These are phyloP conservation scores for Chymomyza costata DNA, from an alignment of 1,140 invertebrate species.

Conservation along the genomic window DNA sequence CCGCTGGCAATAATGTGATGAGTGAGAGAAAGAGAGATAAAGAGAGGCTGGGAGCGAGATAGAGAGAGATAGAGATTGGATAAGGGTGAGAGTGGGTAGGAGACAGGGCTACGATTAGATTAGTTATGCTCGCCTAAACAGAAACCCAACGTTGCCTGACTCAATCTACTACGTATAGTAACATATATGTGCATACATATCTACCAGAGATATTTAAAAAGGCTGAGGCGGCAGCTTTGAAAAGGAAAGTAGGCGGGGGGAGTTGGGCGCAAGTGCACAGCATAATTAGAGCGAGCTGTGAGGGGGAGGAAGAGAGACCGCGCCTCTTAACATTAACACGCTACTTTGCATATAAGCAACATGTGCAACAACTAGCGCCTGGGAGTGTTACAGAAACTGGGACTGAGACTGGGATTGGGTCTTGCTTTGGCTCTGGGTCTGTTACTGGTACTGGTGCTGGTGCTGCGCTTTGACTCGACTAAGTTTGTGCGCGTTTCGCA, in stretches of 20 bases:
- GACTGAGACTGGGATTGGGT: neutral
- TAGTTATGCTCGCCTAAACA: slow-evolving; percentile 55
- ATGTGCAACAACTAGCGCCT: too few relatives aligned
- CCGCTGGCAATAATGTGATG: too few relatives aligned
- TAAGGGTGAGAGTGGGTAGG: neutral
- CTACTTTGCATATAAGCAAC: slow-evolving; percentile 39
- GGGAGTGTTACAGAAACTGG: neutral
- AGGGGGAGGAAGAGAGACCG: neutral
- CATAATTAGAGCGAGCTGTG: slow-evolving; percentile 35
- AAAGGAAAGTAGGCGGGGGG: slow-evolving; percentile 59
- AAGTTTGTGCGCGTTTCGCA: slow-evolving; percentile 60
- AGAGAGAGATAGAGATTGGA: too few relatives aligned
- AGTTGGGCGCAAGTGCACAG: slow-evolving; percentile 21
- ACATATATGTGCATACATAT: neutral
- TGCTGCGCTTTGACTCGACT: too few relatives aligned
- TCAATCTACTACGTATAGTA: neutral
- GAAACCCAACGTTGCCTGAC: too few relatives aligned
- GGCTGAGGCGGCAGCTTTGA: slow-evolving; percentile 45
- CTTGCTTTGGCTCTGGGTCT: neutral
- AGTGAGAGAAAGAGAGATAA: too few relatives aligned
- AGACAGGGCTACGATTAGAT: slow-evolving; percentile 46
- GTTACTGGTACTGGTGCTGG: too few relatives aligned
- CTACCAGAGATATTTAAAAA: slow-evolving; percentile 2
- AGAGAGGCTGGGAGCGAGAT: too few relatives aligned
- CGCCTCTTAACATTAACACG: neutral